A percentile compares a stretch with the other conserved stretches of the same genome.
Evolutionary conservation across 2,113 vertebrate genomes (phyloP).

Genomic region (Tichodroma muraria): DNA sequence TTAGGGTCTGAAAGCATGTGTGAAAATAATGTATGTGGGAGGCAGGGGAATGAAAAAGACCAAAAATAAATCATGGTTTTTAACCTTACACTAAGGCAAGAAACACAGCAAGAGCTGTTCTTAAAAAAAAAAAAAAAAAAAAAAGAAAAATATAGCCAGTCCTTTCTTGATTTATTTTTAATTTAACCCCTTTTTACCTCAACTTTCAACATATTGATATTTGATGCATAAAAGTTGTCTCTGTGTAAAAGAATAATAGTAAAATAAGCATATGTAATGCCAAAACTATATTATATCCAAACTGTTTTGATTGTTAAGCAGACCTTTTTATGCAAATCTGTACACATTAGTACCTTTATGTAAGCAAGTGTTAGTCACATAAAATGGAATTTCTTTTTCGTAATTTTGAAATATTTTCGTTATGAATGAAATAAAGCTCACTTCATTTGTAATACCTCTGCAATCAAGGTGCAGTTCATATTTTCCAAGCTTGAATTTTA

Average conservation of each 20-base stretch:
- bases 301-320: not conserved
- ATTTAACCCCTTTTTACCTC: not conserved
- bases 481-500: not conserved
- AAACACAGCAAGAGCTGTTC: not conserved
- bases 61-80: not conserved
- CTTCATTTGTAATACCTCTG: not conserved
- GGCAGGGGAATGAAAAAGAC: not conserved
- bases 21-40: not conserved
- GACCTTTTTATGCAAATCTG: not conserved
- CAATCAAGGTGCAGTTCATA: not conserved
- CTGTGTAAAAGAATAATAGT: not conserved
- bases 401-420: not conserved
- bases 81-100: not conserved
- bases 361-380: not conserved
- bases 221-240: not conserved
- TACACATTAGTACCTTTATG: not conserved
- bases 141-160: not conserved
- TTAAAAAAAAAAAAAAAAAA: not conserved
- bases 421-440: not conserved
- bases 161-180: not conserved
- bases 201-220: not conserved
- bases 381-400: not conserved
- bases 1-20: not conserved
- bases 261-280: not conserved
- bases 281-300: not conserved